These are phyloP conservation scores for Lagenorhynchus albirostris DNA, from an alignment of 2,113 vertebrate genomes.

Conservation along the genomic window DNA sequence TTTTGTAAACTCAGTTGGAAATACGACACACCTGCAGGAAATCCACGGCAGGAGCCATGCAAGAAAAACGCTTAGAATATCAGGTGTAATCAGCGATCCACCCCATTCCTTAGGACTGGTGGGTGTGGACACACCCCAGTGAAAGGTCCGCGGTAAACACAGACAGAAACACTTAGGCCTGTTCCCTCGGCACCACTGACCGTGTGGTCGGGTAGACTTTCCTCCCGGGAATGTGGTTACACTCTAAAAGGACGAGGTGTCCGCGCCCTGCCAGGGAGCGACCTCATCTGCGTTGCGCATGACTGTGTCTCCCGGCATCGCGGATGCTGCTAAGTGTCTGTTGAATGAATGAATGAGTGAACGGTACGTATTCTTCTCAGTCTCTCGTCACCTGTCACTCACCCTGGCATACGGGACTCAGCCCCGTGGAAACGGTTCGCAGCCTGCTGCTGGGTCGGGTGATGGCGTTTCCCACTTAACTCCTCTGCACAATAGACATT, in stretches of 20 bases:
- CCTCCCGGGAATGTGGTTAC: background rate
- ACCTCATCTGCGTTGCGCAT: background rate
- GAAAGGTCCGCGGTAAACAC: background rate
- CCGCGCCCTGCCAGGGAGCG: background rate
- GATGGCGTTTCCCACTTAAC: background rate
- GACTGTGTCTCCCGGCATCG: background rate
- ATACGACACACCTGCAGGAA: background rate
- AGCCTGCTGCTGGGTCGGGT: background rate
- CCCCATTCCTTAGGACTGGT: background rate
- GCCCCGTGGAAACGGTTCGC: background rate
- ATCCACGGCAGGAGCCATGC: background rate
- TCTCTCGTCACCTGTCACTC: background rate
- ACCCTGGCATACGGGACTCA: background rate
- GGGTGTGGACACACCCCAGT: background rate
- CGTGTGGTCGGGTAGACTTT: fast-evolving
- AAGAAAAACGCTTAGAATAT: background rate
- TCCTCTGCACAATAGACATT: background rate
- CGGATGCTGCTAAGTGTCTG: background rate
- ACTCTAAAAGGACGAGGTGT: background rate
- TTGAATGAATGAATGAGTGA: background rate
- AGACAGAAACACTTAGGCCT: background rate
- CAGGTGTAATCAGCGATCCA: background rate
- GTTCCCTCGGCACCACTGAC: too few species aligned
- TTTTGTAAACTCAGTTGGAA: background rate
- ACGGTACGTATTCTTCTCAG: background rate